A percentile compares a stretch with the other conserved stretches of the same genome.
phyloP scores from a whole-genome alignment of 2,113 vertebrate genomes.

The Petaurus breviceps region DNA sequence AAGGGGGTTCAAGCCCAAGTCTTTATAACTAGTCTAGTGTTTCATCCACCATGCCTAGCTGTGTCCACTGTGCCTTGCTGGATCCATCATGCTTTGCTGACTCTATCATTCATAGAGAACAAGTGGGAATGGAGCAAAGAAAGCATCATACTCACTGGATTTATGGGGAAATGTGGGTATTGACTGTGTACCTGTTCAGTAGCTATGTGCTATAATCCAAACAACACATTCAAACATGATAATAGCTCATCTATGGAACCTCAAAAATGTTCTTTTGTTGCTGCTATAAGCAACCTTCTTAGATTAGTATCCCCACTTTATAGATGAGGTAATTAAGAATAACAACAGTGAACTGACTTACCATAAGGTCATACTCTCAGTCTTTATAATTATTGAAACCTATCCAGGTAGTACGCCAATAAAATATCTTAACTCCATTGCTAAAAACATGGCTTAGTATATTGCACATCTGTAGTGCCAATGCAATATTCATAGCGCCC shows the following conservation, averaged over 20 bases:
- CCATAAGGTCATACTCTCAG: constrained; percentile 72
- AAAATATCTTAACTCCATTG: constrained; percentile 81
- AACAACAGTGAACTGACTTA: not conserved
- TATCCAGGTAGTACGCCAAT: constrained; percentile 74
- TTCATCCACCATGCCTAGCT: not conserved
- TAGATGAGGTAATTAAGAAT: not conserved
- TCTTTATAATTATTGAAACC: constrained; percentile 78
- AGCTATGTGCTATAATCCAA: not conserved
- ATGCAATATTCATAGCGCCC: too few species aligned
- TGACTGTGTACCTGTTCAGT: not conserved
- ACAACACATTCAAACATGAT: not conserved
- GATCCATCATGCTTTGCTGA: too few species aligned
- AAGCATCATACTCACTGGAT: not conserved
- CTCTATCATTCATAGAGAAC: too few species aligned
- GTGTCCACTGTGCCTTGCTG: not conserved
- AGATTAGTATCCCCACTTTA: not conserved
- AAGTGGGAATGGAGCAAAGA: not conserved
- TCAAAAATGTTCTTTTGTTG: not conserved
- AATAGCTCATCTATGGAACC: not conserved
- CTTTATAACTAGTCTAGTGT: not conserved
- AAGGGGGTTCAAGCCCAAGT: not conserved
- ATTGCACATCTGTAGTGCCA: too few species aligned
- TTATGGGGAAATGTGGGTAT: not conserved
- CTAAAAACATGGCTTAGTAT: constrained; percentile 77
- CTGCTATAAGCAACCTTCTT: not conserved